Percentiles rank a stretch among this genome's conserved stretches.
Evolutionary conservation across 2,888 invertebrate genomes (phyloP).

Genomic region (Chaitophorus viminalis): DNA sequence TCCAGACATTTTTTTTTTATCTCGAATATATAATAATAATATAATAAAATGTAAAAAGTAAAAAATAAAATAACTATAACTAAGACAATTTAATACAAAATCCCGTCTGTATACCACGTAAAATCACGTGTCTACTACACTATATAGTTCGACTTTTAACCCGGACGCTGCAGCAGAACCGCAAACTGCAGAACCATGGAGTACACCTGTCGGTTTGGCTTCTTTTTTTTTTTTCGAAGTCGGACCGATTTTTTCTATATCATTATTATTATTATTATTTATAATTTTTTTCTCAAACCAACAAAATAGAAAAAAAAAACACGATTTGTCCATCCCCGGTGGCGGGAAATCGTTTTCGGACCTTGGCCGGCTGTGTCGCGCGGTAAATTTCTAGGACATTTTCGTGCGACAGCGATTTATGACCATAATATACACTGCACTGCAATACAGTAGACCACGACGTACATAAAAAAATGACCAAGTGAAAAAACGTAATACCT

Average conservation of each 20-base stretch:
- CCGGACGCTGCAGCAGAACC: conserved; percentile 29
- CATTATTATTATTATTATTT: conserved; percentile 13
- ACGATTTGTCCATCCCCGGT: conserved; percentile 48
- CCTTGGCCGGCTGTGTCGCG: conserved; percentile 27
- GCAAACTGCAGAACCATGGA: background rate
- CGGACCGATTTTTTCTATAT: background rate
- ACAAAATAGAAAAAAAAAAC: conserved; percentile 10
- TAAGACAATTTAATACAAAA: background rate
- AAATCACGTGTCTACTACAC: conserved; percentile 38
- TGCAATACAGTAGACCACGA: background rate
- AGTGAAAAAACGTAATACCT: background rate
- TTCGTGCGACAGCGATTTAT: conserved; percentile 59
- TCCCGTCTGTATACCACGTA: background rate
- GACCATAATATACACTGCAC: too few species aligned
- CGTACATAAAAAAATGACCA: background rate
- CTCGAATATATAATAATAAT: conserved; percentile 3
- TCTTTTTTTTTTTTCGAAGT: background rate
- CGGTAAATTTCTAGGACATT: conserved; percentile 55
- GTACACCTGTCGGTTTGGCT: conserved; percentile 26
- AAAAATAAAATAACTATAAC: background rate
- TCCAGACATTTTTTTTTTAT: conserved; percentile 5
- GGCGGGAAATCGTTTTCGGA: conserved; percentile 56
- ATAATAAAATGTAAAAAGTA: background rate
- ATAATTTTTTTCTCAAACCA: conserved; percentile 3
- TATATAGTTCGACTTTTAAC: conserved; percentile 53